Conservation (phyloP, 2,797 vertebrate species). For the Sylvilagus floridanus region DNA sequence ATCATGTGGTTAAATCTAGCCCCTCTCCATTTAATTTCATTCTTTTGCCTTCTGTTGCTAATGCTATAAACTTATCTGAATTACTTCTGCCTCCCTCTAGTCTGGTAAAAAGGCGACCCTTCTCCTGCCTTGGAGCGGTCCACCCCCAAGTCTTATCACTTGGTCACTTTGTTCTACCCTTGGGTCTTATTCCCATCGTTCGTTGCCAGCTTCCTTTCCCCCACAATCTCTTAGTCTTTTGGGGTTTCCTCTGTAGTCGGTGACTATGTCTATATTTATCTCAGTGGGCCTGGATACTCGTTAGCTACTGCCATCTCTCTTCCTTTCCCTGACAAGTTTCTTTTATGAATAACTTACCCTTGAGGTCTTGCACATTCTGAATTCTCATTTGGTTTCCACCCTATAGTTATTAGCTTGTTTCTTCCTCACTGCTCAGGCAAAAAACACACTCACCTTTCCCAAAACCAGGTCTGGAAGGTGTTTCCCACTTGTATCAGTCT, state of each 20-base stretch:
- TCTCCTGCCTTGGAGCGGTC: neutral
- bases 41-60: neutral
- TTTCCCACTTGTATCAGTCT: neutral
- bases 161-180: neutral
- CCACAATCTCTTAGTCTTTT: neutral
- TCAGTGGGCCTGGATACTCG: neutral
- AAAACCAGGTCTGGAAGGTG: neutral
- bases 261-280: neutral
- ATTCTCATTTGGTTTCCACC: conserved; percentile 19
- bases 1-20: neutral
- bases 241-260: neutral
- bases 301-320: conserved; percentile 2
- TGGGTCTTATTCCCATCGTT: neutral
- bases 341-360: neutral
- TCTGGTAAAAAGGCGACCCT: neutral
- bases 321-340: neutral
- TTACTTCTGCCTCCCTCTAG: neutral
- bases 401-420: neutral
- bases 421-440: neutral
- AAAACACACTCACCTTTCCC: neutral
- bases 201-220: neutral
- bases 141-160: neutral
- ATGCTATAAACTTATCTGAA: neutral
- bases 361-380: neutral
- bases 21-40: conserved; percentile 5